Conservation (phyloP, 2,113 vertebrate genomes). For the Pipa parva region DNA sequence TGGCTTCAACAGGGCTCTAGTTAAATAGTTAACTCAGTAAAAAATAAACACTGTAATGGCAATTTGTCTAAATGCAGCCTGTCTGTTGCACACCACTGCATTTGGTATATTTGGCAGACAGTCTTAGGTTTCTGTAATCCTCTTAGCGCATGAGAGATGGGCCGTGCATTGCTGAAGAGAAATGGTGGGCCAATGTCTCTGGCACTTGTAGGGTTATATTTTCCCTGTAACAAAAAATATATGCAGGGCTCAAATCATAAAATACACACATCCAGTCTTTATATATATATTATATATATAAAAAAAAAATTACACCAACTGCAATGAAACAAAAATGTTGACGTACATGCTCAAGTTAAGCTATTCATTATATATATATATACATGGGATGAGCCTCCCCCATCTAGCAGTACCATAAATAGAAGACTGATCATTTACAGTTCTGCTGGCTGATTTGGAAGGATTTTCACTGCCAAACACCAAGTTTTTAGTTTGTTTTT, state of each 20-base stretch:
- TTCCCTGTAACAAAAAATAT: slow-evolving; percentile 62
- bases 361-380: slow-evolving; percentile 70
- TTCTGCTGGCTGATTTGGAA: slow-evolving; percentile 55
- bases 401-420: slow-evolving; percentile 75
- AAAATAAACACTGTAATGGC: slow-evolving; percentile 58
- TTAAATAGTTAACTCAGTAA: slow-evolving; percentile 14
- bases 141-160: slow-evolving; percentile 8
- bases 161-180: not conserved
- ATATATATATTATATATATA: slow-evolving; percentile 7
- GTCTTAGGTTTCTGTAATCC: slow-evolving; percentile 45
- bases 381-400: slow-evolving; percentile 57
- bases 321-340: slow-evolving; percentile 60
- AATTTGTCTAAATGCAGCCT: slow-evolving; percentile 52
- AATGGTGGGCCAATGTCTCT: slow-evolving; percentile 34
- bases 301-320: slow-evolving; percentile 67
- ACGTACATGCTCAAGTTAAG: slow-evolving; percentile 62
- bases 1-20: too few species aligned
- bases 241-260: slow-evolving; percentile 63
- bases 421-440: slow-evolving; percentile 64
- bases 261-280: slow-evolving; percentile 60
- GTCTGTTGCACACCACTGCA: slow-evolving; percentile 56
- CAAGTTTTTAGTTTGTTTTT: slow-evolving; percentile 18
- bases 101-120: slow-evolving; percentile 66
- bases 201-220: slow-evolving; percentile 43
- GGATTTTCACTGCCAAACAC: slow-evolving; percentile 47